Evolutionary conservation across 64 coral and sea anemone species (phyloP), one percentile per base, ranked within the genome.

Genomic region (Cladopsammia gracilis): DNA sequence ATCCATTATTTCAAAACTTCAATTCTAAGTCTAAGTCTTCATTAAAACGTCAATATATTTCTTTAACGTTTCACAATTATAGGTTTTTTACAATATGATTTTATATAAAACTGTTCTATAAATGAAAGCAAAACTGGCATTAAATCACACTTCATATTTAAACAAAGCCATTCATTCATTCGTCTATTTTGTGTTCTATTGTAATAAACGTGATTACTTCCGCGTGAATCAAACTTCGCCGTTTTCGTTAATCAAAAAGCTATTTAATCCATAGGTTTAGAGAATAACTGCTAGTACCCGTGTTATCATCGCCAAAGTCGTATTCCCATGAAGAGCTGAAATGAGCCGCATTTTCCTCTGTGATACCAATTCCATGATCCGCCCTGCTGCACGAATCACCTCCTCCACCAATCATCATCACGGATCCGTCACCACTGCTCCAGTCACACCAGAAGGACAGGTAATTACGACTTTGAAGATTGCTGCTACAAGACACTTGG

Each of bases 341-440:
- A 45, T 7, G 60, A 68, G 82, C 72, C 2, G 4, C 8, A 75
- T 75, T 7, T 22, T 14, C 72, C 10, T 83, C 79, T 6, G 48
- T 70, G 15, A 13, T 74, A 10, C 86, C 86, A 18, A 88, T 88
- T 3, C 69, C 86, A 25, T 88, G 86, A 68, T 89, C 72, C 6
- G 72, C 86, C 10, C 86, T 8, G 0, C 18, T 44, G 23, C 86
- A 89, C 0, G 20, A 70, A 52, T 6, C 0, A 4, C 86, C 86
- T 56, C 86, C 71, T 76, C 86, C 86, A 8, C 82, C 82, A 85
- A 85, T 51, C 82, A 85, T 85, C 42, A 85, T 49, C 0, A 85
- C 82, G 9, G 82, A 43, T 10, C 58, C 79, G 18, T 83, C 79
- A 92, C 58, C 78, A 20, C 2, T 1, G 26, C 26, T 15, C 57